Evolutionary conservation across 2,888 invertebrate species (phyloP).

Genomic region (Lymantria monacha): DNA sequence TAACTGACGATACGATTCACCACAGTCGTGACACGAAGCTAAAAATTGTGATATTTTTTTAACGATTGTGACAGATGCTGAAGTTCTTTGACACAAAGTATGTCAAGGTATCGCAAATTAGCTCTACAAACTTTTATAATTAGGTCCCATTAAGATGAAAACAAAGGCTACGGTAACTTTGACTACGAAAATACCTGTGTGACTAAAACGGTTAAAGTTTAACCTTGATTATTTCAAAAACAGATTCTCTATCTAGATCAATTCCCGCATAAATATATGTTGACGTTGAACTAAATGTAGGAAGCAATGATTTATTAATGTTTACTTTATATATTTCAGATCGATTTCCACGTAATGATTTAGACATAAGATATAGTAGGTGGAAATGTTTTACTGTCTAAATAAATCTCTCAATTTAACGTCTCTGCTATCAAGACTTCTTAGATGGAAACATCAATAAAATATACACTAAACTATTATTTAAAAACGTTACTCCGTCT

Average conservation of each 20-base stretch:
- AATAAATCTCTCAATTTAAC: conserved; percentile 13
- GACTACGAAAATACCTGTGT: not conserved
- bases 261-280: conserved; percentile 38
- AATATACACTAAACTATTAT: not conserved
- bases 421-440: not conserved
- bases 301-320: conserved; percentile 32
- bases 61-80: conserved; percentile 44
- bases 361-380: conserved; percentile 10
- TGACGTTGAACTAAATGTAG: conserved; percentile 37
- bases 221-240: conserved; percentile 29
- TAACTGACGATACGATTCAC: conserved; percentile 51
- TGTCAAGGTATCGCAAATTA: conserved; percentile 59
- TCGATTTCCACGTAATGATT: conserved; percentile 21
- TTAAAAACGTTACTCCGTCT: too few species aligned
- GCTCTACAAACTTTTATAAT: conserved; percentile 24
- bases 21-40: conserved; percentile 54
- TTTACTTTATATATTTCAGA: conserved; percentile 40
- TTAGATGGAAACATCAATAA: not conserved
- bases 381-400: conserved; percentile 25
- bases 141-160: conserved; percentile 10
- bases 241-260: conserved; percentile 24
- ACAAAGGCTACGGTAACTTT: not conserved
- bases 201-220: conserved; percentile 11
- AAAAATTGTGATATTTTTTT: conserved; percentile 46
- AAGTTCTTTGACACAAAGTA: conserved; percentile 46